phyloP scores from a whole-genome alignment of 2,888 invertebrate genomes.

The Neria commutata region DNA sequence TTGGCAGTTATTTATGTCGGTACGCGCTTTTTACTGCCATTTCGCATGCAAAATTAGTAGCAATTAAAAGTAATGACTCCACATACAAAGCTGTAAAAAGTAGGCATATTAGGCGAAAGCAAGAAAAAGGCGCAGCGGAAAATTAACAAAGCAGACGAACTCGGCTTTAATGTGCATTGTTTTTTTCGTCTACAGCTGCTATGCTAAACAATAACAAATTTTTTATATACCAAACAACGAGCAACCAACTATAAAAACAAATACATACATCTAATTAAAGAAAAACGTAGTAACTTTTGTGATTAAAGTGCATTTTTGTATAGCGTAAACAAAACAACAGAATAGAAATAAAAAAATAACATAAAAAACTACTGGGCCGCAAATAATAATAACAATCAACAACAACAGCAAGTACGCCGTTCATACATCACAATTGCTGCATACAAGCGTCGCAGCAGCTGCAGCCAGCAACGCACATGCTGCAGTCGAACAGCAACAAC shows the following conservation, averaged over 20 bases:
- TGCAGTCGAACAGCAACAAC: neutral
- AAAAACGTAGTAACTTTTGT: too few relatives aligned
- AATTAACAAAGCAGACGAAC: too few relatives aligned
- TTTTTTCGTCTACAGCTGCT: too few relatives aligned
- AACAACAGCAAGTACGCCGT: neutral
- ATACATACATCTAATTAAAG: slow-evolving; percentile 27
- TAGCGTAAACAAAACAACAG: slow-evolving; percentile 26
- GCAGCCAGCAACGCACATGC: neutral
- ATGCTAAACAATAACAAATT: slow-evolving; percentile 25
- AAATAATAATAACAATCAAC: neutral
- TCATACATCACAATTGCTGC: neutral
- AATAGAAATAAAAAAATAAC: neutral
- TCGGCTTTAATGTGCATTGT: too few relatives aligned
- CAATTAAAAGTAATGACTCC: too few relatives aligned
- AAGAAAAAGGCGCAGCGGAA: too few relatives aligned
- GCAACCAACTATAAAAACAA: slow-evolving; percentile 8
- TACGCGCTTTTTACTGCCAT: too few relatives aligned
- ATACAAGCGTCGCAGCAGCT: neutral
- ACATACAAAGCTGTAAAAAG: too few relatives aligned
- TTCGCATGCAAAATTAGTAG: too few relatives aligned
- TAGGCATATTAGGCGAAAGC: too few relatives aligned
- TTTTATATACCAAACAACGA: slow-evolving; percentile 11
- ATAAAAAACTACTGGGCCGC: neutral
- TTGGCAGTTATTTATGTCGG: too few relatives aligned
- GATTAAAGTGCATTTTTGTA: slow-evolving; percentile 54